These are phyloP conservation scores for Helogale parvula DNA, from an alignment of 2,113 vertebrate species.

Conservation along the genomic window DNA sequence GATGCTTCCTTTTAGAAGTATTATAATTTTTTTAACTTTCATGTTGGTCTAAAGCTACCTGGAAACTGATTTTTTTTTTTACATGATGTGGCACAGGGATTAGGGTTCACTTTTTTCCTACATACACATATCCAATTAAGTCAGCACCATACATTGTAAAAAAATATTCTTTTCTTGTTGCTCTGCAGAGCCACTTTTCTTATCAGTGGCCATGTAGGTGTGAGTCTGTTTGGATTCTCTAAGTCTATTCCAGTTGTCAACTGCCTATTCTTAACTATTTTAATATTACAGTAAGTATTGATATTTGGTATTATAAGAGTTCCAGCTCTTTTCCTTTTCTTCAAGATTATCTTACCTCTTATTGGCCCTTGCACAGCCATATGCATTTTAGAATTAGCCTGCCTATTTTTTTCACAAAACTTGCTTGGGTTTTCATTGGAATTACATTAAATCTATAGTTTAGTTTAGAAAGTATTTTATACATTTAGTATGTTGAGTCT, in stretches of 20 bases:
- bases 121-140: not conserved
- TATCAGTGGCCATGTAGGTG: not conserved
- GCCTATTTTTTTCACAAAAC: not conserved
- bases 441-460: not conserved
- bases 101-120: not conserved
- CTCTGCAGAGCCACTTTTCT: not conserved
- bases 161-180: not conserved
- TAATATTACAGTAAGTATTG: not conserved
- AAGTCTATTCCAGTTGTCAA: not conserved
- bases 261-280: not conserved
- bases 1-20: not conserved
- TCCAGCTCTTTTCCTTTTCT: not conserved
- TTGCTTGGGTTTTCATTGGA: not conserved
- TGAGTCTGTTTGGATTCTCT: not conserved
- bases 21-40: not conserved
- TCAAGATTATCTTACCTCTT: not conserved
- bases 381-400: not conserved
- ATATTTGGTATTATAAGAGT: not conserved
- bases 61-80: not conserved
- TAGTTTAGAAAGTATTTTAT: not conserved
- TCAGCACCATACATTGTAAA: not conserved
- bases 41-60: not conserved
- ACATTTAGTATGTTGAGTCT: not conserved
- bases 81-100: not conserved
- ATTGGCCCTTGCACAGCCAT: not conserved